Evolutionary conservation across 2,797 vertebrate genomes (phyloP).

Genomic region (Neoniphon sammara): DNA sequence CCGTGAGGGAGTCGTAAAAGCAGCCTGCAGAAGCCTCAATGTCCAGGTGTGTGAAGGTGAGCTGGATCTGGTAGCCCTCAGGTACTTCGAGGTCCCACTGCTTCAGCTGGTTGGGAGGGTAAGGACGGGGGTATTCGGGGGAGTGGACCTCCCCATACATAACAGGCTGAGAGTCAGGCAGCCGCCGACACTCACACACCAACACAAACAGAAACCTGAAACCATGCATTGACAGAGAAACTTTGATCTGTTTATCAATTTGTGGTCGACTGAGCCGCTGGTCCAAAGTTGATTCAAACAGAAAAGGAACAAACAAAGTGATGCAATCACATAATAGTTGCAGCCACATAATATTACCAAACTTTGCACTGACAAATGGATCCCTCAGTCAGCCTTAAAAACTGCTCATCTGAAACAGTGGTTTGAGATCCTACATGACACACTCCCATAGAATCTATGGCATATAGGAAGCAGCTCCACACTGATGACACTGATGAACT

Average conservation of each 20-base stretch:
- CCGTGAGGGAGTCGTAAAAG: constrained; percentile 88
- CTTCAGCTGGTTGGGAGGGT: constrained; percentile 63
- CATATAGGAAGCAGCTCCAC: neutral
- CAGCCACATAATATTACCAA: neutral
- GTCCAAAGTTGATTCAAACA: constrained; percentile 73
- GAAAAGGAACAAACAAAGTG: constrained; percentile 46
- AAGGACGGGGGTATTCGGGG: constrained; percentile 80
- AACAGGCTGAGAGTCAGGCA: constrained; percentile 40
- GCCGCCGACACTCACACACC: constrained; percentile 33
- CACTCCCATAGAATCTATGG: too few relatives aligned
- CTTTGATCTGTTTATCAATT: constrained; percentile 54
- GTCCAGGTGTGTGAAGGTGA: constrained; percentile 91
- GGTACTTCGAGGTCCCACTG: constrained; percentile 88
- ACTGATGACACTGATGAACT: neutral
- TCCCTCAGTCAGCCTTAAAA: constrained; percentile 3
- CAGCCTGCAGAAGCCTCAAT: constrained; percentile 87
- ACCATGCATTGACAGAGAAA: constrained; percentile 29
- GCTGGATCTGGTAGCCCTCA: constrained; percentile 84
- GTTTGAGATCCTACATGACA: neutral
- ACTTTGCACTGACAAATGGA: neutral
- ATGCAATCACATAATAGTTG: constrained; percentile 35
- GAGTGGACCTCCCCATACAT: constrained; percentile 84
- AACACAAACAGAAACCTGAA: constrained; percentile 67
- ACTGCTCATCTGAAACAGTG: neutral
- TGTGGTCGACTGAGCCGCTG: constrained; percentile 23